Conservation (phyloP, 1,140 invertebrate genomes). For the Pachyrhynchus sulphureomaculatus region DNA sequence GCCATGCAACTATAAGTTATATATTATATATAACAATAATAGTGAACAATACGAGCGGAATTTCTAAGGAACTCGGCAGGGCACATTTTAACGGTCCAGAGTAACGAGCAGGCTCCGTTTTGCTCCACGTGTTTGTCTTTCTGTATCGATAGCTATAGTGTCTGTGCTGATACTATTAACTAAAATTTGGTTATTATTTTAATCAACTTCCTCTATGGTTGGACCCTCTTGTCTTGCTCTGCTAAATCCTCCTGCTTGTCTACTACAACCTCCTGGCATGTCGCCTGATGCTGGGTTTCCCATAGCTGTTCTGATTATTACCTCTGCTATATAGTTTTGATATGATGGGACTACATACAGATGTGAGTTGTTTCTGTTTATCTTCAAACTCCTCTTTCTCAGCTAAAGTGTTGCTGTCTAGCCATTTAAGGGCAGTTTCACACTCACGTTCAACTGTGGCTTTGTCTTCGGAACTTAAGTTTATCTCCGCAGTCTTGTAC, state of each 20-base stretch:
- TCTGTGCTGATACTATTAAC: too few relatives aligned
- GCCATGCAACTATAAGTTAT: too few relatives aligned
- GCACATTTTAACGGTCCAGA: too few relatives aligned
- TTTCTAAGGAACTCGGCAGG: too few relatives aligned
- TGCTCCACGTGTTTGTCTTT: too few relatives aligned
- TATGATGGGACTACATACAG: slow-evolving; percentile 52
- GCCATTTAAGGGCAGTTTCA: slow-evolving; percentile 63
- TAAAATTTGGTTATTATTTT: too few relatives aligned
- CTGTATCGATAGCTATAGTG: too few relatives aligned
- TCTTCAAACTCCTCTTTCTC: slow-evolving; percentile 5
- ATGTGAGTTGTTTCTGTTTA: slow-evolving; percentile 48
- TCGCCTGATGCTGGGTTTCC: not conserved
- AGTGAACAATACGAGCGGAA: too few relatives aligned
- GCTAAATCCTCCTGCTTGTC: slow-evolving; percentile 43
- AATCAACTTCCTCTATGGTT: slow-evolving; percentile 75
- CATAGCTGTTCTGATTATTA: slow-evolving; percentile 35
- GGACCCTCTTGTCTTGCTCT: slow-evolving; percentile 49
- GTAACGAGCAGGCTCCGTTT: too few relatives aligned
- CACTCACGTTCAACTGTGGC: slow-evolving; percentile 57
- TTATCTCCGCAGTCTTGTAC: too few relatives aligned
- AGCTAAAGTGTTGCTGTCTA: slow-evolving; percentile 69
- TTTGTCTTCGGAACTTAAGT: too few relatives aligned
- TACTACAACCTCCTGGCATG: slow-evolving; percentile 20
- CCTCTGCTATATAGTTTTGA: slow-evolving; percentile 49
- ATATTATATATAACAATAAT: too few relatives aligned